These are phyloP conservation scores for Syngnathoides biaculeatus DNA, from an alignment of 2,113 vertebrate species.

Conservation along the genomic window DNA sequence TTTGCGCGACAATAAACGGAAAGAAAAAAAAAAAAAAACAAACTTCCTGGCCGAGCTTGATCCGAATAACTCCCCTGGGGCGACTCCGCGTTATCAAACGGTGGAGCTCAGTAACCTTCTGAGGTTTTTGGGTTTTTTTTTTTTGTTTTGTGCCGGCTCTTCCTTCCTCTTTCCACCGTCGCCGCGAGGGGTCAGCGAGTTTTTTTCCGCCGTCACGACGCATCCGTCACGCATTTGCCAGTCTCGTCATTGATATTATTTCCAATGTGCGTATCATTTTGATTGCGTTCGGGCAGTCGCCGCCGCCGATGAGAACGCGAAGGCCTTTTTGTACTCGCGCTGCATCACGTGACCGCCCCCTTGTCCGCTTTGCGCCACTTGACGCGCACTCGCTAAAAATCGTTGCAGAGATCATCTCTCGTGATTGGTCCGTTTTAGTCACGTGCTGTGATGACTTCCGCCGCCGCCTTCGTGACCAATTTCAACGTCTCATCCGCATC, in stretches of 20 bases:
- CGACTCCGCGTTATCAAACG: constrained; percentile 20
- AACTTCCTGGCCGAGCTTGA: constrained; percentile 31
- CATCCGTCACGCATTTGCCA: constrained; percentile 45
- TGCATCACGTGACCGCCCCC: too few species aligned
- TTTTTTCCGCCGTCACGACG: constrained; percentile 52
- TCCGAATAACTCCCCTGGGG: background rate
- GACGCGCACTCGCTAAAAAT: too few species aligned
- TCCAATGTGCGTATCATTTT: background rate
- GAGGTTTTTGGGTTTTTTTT: constrained; percentile 30
- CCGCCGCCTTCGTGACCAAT: too few species aligned
- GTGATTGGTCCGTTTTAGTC: too few species aligned
- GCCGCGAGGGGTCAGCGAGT: constrained; percentile 51
- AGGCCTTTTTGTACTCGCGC: too few species aligned
- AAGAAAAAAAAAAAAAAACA: too few species aligned
- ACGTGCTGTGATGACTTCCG: too few species aligned
- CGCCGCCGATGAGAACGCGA: background rate
- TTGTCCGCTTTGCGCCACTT: too few species aligned
- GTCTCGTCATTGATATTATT: background rate
- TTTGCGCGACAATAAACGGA: constrained; percentile 30
- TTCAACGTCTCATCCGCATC: too few species aligned
- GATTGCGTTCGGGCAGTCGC: background rate
- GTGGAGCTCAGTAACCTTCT: constrained; percentile 39
- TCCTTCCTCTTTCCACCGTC: constrained; percentile 31
- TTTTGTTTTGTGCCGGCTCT: background rate
- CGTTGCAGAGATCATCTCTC: too few species aligned